Percentiles rank a stretch among this genome's conserved stretches.
These are phyloP conservation scores for Fissipunctia ypsillon DNA, from an alignment of 2,888 invertebrate species.

Conservation along the genomic window DNA sequence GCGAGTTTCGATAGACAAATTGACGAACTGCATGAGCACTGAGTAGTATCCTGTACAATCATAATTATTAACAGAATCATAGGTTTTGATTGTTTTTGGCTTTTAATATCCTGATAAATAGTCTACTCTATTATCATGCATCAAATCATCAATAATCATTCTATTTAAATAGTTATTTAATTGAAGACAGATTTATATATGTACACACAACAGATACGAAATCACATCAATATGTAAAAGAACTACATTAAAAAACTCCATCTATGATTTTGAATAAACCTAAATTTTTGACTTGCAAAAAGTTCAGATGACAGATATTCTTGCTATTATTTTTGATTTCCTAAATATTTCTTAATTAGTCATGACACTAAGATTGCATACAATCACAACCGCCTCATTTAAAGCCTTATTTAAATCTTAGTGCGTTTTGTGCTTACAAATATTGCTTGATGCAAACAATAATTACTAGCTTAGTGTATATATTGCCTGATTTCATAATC, in stretches of 20 bases:
- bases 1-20: conserved; percentile 1
- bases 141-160: no score
- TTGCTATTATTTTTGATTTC: conserved; percentile 30
- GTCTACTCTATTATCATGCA: neutral
- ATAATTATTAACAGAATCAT: conserved; percentile 14
- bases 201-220: conserved; percentile 29
- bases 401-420: conserved; percentile 75
- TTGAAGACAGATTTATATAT: conserved; percentile 22
- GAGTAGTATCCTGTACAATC: neutral
- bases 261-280: conserved; percentile 31
- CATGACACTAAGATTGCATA: conserved; percentile 72
- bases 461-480: conserved; percentile 43
- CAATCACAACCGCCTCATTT: conserved; percentile 83
- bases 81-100: neutral
- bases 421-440: conserved; percentile 77
- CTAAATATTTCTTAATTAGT: conserved; percentile 43
- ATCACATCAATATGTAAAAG: conserved; percentile 21
- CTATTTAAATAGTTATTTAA: conserved; percentile 5
- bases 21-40: neutral
- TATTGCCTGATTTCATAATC: conserved; percentile 36
- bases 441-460: conserved; percentile 62
- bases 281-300: conserved; percentile 16
- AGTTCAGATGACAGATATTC: neutral
- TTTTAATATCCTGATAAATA: conserved; percentile 5
- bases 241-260: conserved; percentile 1